phyloP scores from a whole-genome alignment of 1,140 invertebrate genomes.

The Fopius arisanus region DNA sequence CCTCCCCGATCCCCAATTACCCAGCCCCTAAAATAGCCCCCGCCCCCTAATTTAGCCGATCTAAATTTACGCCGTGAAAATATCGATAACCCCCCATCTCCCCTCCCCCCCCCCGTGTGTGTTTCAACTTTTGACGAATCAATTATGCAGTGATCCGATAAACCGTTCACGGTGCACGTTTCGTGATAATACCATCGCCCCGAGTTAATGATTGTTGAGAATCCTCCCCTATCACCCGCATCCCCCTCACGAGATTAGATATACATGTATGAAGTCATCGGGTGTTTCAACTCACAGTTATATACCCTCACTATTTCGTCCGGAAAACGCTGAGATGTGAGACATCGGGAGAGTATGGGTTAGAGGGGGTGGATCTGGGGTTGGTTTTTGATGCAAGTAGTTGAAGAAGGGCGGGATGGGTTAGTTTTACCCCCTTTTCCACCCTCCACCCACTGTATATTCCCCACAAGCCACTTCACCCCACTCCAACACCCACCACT shows the following conservation, averaged over 20 bases:
- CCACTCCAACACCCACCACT: conserved; percentile 44
- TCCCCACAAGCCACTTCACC: conserved; percentile 47
- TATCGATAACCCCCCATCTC: not conserved
- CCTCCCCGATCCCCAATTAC: too few species aligned
- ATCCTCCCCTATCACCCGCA: not conserved
- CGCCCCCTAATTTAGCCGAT: not conserved
- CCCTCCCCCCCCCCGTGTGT: not conserved
- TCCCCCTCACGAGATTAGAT: not conserved
- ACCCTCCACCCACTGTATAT: conserved; percentile 1
- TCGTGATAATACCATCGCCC: conserved; percentile 6
- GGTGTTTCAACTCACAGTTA: not conserved
- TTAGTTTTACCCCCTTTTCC: conserved; percentile 8
- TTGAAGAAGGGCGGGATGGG: conserved; percentile 1
- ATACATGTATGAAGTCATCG: conserved; percentile 4
- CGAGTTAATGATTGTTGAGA: conserved; percentile 8
- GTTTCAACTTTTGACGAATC: conserved; percentile 11
- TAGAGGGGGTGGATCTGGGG: not conserved
- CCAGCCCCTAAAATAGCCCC: too few species aligned
- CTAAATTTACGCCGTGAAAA: not conserved
- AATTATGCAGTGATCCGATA: conserved; percentile 12
- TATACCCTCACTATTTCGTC: not conserved
- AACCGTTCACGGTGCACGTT: conserved; percentile 8
- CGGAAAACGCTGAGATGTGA: conserved; percentile 9
- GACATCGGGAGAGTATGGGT: not conserved
- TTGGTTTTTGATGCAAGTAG: conserved; percentile 2